Conservation (phyloP, 2,113 vertebrate species). For the Leucoraja erinaceus region DNA sequence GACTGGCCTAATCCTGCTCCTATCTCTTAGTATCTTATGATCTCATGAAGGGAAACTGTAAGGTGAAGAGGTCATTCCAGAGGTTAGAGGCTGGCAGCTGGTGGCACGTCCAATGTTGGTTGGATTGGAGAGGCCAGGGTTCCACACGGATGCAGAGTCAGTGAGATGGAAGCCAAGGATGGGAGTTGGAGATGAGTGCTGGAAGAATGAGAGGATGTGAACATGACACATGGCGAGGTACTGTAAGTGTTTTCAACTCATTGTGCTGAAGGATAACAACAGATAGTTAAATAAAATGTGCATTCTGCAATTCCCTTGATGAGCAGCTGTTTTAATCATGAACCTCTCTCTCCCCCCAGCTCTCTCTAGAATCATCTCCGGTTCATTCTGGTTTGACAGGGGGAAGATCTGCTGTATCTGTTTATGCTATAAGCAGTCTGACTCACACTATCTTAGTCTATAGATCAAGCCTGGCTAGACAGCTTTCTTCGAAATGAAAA, state of each 20-base stretch:
- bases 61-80: neutral
- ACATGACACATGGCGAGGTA: neutral
- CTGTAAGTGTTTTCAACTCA: neutral
- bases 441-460: neutral
- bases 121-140: too few relatives aligned
- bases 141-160: neutral
- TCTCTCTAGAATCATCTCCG: neutral
- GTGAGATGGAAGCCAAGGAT: too few relatives aligned
- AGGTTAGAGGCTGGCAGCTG: neutral
- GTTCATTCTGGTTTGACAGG: neutral
- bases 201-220: neutral
- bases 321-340: conserved; percentile 8
- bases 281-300: neutral
- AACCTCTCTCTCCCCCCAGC: neutral
- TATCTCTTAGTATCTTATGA: too few relatives aligned
- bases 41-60: neutral
- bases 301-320: neutral
- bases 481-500: neutral
- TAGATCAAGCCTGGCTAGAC: neutral
- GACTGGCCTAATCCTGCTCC: too few relatives aligned
- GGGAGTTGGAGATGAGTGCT: too few relatives aligned
- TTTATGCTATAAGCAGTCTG: neutral
- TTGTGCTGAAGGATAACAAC: neutral
- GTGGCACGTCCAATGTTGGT: too few relatives aligned
- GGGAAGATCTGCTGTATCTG: neutral